Base-by-base conservation (phyloP, 2,797 vertebrate species). In the Squalus acanthias region DNA sequence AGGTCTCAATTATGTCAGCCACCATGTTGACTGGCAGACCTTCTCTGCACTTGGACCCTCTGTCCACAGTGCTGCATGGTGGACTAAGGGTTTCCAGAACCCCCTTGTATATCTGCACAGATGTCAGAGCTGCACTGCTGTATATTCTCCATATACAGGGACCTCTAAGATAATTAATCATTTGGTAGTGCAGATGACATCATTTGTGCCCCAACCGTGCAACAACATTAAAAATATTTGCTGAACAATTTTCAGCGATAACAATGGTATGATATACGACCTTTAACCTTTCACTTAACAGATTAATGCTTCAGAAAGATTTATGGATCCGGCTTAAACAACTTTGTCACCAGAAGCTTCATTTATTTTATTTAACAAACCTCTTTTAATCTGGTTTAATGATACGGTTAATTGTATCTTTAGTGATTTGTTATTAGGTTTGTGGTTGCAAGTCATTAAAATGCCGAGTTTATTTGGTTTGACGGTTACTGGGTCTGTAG, bases 351-450 rank as follows among this genome's bases (percentile, higher is more conserved):
- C 63, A n/a, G 33, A 5, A 92, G 63, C 89, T 20, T 67, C 33
- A 92, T 92, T 92, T 92, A 65, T 39, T 92, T 65, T 65, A 92
- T 92, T 92, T 65, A 92, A 67, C 20, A 1, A 92, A 92, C 15
- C 63, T 67, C 60, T 92, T 92, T 60, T 89, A 67, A 67, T 92
- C 63, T 92, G 63, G n/a, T 92, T 92, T 92, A 92, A 92, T 67
- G 89, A 39, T 92, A 67, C 89, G 15, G 88, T 63, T n/a, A 91
- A 92, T 92, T 67, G 7, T 85, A 85, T 39, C 15, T 67, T 92
- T 67, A n/a, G 89, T 20, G 33, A n/a, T 92, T 29, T 92, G 89
- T 65, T n/a, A 92, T 92, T 92, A 92, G 15, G 89, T 17, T 13
- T n/a, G 33, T 67, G 33, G 29, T n/a, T 12, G 29, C 10, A 79